These are phyloP conservation scores for Aleadryas rufinucha DNA, from an alignment of 2,113 vertebrate species.

Conservation along the genomic window DNA sequence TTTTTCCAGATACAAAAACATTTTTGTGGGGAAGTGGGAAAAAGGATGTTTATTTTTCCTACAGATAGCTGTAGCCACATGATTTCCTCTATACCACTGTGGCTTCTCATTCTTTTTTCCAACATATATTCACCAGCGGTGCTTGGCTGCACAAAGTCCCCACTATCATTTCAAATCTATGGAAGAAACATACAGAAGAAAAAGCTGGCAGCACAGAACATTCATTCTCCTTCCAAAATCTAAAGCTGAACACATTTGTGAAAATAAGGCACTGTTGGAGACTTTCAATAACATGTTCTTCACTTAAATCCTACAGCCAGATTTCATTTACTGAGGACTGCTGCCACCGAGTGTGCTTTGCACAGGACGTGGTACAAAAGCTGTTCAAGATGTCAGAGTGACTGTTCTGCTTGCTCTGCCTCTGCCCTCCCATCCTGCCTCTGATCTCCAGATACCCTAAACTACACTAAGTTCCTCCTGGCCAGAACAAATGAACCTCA, in stretches of 20 bases:
- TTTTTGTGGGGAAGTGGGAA: constrained; percentile 7
- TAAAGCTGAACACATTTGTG: constrained; percentile 1
- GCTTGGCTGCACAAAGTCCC: background rate
- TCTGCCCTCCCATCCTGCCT: background rate
- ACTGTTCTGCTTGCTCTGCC: background rate
- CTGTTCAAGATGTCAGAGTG: background rate
- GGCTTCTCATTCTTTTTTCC: constrained; percentile 19
- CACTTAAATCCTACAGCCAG: background rate
- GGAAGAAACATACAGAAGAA: constrained; percentile 29
- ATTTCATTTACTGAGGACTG: background rate
- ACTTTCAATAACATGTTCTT: background rate
- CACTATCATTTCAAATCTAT: background rate
- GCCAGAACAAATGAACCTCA: background rate
- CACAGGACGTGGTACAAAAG: background rate
- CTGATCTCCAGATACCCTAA: background rate
- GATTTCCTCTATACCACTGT: constrained; percentile 25
- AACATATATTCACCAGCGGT: background rate
- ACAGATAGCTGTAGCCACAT: constrained; percentile 24
- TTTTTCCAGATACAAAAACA: constrained; percentile 30
- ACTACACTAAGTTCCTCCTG: background rate
- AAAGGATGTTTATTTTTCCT: constrained; percentile 49
- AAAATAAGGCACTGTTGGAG: background rate
- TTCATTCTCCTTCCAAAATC: constrained; percentile 13
- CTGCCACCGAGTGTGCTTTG: background rate
- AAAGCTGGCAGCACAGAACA: constrained; percentile 1